Percentiles rank a stretch among this genome's conserved stretches.
Conservation (phyloP, 2,888 invertebrate genomes). For the Adelphocoris suturalis region DNA sequence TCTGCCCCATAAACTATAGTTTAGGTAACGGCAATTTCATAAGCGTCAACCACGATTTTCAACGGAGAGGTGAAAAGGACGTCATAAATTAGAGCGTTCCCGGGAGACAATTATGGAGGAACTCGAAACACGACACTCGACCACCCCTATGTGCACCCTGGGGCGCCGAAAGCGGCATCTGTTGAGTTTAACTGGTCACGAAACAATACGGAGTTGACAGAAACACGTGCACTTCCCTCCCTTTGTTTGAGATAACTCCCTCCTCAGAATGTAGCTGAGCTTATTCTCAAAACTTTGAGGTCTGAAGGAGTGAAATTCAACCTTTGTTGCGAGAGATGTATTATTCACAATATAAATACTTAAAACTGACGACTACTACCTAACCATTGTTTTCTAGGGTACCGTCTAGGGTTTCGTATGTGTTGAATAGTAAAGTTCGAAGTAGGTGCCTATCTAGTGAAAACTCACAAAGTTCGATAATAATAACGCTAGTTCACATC, state of each 20-base stretch:
- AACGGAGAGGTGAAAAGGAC: too few relatives aligned
- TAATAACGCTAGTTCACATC: too few relatives aligned
- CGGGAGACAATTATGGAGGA: not conserved
- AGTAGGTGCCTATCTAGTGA: too few relatives aligned
- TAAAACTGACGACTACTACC: too few relatives aligned
- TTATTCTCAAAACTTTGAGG: not conserved
- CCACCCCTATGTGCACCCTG: not conserved
- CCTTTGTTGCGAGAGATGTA: slow-evolving; percentile 9
- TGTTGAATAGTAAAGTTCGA: too few relatives aligned
- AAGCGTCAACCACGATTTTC: too few relatives aligned
- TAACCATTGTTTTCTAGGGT: too few relatives aligned
- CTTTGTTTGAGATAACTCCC: not conserved
- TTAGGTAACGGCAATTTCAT: too few relatives aligned
- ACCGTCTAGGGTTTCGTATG: too few relatives aligned
- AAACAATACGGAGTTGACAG: slow-evolving; percentile 34
- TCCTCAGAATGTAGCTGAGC: not conserved
- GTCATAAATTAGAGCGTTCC: not conserved
- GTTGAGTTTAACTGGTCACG: slow-evolving; percentile 32
- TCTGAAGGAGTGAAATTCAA: not conserved
- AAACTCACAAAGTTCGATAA: too few relatives aligned
- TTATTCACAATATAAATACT: too few relatives aligned
- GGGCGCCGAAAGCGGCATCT: slow-evolving; percentile 13
- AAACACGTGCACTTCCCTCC: slow-evolving; percentile 13
- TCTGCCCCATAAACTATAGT: too few relatives aligned
- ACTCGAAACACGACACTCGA: not conserved